These are phyloP conservation scores for Rhabdomys dilectus DNA, from an alignment of 2,113 vertebrate species.

Conservation along the genomic window DNA sequence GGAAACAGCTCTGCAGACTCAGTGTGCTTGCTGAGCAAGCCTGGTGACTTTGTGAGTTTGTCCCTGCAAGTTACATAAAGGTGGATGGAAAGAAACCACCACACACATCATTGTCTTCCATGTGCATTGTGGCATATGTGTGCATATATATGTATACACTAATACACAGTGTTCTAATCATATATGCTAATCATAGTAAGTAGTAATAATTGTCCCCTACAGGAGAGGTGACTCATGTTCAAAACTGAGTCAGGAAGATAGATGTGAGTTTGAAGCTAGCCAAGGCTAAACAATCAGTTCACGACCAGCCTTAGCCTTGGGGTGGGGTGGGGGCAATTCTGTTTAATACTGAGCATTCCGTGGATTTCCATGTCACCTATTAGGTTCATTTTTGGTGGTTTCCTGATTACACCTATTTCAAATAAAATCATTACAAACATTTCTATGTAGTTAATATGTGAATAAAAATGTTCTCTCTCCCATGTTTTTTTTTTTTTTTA, in stretches of 20 bases:
- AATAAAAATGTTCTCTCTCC: background rate
- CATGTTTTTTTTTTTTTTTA: too few relatives aligned
- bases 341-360: background rate
- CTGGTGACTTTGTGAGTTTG: background rate
- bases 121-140: background rate
- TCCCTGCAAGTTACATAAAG: background rate
- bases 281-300: background rate
- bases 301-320: background rate
- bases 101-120: background rate
- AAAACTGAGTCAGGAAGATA: background rate
- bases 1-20: background rate
- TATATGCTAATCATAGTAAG: background rate
- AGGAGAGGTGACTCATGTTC: background rate
- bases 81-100: background rate
- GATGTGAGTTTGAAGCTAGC: background rate
- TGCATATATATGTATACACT: background rate
- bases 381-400: background rate
- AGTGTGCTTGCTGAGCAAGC: background rate
- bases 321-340: background rate
- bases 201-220: background rate
- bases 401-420: background rate
- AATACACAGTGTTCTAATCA: background rate
- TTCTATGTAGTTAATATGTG: background rate
- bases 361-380: background rate
- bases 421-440: background rate